These are phyloP conservation scores for Troides aeacus DNA, from an alignment of 2,888 invertebrate species.

Conservation along the genomic window DNA sequence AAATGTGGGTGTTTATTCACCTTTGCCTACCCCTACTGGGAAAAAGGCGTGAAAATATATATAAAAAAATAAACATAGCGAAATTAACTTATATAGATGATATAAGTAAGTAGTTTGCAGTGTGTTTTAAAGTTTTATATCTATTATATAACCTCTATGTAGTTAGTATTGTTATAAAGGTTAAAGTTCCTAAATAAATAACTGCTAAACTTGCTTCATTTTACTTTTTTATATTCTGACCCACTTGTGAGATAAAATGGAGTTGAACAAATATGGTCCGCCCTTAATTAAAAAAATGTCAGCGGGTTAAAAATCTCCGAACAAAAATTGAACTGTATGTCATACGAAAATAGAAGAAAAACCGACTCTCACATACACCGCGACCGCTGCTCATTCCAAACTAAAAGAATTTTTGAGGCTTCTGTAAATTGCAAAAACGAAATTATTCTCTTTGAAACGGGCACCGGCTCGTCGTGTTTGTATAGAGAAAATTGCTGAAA, in stretches of 20 bases:
- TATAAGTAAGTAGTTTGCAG: too few relatives aligned
- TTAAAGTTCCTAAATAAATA: too few relatives aligned
- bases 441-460: not conserved
- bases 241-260: not conserved
- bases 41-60: not conserved
- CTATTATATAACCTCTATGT: too few relatives aligned
- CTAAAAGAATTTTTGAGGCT: slow-evolving; percentile 4
- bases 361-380: slow-evolving; percentile 1
- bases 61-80: not conserved
- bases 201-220: too few relatives aligned
- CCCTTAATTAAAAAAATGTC: slow-evolving; percentile 2
- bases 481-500: not conserved
- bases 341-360: slow-evolving; percentile 1
- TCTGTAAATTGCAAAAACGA: not conserved
- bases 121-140: too few relatives aligned
- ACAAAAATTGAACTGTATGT: not conserved
- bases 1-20: too few relatives aligned
- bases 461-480: not conserved
- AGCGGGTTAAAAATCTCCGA: not conserved
- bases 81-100: too few relatives aligned
- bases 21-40: too few relatives aligned
- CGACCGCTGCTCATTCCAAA: not conserved
- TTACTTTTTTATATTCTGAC: not conserved
- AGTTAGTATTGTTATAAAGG: too few relatives aligned
- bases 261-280: not conserved